Evolutionary conservation across 2,888 invertebrate genomes (phyloP).

Genomic region (Nasonovia ribisnigri): DNA sequence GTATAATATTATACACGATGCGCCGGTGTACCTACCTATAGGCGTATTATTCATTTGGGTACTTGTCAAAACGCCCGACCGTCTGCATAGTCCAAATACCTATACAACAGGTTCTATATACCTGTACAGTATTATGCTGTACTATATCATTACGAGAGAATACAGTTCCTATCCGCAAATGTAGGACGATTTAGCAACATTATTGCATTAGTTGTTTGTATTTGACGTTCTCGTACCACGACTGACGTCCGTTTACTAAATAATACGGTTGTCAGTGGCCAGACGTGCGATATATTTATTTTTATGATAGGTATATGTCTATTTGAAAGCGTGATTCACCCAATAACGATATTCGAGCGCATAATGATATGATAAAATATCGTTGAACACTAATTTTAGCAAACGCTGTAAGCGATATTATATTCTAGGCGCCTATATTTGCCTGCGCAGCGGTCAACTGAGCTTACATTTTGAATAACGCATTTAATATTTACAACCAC

Average conservation of each 20-base stretch:
- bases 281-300: background rate
- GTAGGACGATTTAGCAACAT: background rate
- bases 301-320: background rate
- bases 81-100: too few species aligned
- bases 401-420: background rate
- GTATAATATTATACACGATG: background rate
- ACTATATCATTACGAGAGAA: background rate
- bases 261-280: background rate
- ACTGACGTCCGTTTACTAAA: background rate
- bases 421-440: background rate
- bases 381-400: background rate
- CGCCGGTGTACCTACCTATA: background rate
- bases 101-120: too few species aligned
- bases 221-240: background rate
- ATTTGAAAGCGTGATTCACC: background rate
- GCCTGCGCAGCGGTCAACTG: too few species aligned
- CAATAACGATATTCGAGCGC: background rate
- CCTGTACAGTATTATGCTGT: background rate
- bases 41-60: background rate
- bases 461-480: too few species aligned
- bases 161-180: background rate
- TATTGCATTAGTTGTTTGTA: background rate
- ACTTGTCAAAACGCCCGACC: slow-evolving; percentile 11
- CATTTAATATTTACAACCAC: too few species aligned
- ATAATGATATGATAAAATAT: background rate